Base-by-base conservation (phyloP, 2,113 vertebrate species). In the Carassius auratus region DNA sequence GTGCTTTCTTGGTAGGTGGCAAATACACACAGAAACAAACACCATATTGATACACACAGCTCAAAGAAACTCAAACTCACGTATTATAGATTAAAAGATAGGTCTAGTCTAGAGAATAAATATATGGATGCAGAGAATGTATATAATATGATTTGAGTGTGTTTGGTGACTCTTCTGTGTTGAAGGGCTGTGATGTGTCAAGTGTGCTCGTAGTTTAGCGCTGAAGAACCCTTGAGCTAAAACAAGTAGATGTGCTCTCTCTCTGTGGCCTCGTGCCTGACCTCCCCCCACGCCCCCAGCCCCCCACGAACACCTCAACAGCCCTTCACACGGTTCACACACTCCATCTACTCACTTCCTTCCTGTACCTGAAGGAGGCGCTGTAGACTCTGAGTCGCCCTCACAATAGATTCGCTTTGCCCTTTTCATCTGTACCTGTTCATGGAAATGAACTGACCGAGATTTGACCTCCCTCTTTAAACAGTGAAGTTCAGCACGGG, bases 1-100 rank as follows among this genome's bases (percentile, higher is more conserved):
- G 95, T 87, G 96, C 97, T 90, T 98, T 99, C 88, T 87, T 97
- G 96, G 98, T 99, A 96, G 76, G 95, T 85, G 26, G 48, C 15
- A 30, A 69, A 64, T 42, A 45, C 5, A 74, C 5, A 71, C 68
- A 21, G 36, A 21, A 23, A 74, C 38, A 74, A 48, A 73, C 19
- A 42, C 69, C 9, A 8, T 42, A 8, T 8, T 42, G 42, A 45
- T 45, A 59, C 3, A 64, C 61, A 66, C 73, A 74, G 57, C 76
- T 19, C 30, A 9, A 36, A 69, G 66, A 69, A 38, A 71, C 64
- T 68, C 15, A 36, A 8, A 36, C 36, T 71, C 36, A n/a, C 36
- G 21, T 5, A 42, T 21, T 38, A 71, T 12, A n/a, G 36, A 38
- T 21, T 30, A 30, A 30, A 30, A 10, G 68, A 71, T 38, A n/a